A percentile compares a stretch with the other conserved stretches of the same genome.
Conservation (phyloP, 2,888 invertebrate species). For the Ennomos fuscantarius region DNA sequence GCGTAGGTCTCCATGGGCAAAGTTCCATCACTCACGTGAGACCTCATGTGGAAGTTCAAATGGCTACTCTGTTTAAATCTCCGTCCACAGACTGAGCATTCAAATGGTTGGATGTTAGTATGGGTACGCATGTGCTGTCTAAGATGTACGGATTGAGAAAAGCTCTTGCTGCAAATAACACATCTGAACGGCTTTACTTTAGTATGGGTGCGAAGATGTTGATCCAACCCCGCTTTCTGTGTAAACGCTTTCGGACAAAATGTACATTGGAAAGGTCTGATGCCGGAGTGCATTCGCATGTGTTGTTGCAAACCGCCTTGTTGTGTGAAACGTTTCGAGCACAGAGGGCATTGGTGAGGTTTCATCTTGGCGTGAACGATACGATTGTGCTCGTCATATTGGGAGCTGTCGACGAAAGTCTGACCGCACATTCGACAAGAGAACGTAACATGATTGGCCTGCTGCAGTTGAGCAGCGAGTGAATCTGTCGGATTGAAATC, state of each 20-base stretch:
- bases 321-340: constrained; percentile 76
- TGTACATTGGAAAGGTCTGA: constrained; percentile 73
- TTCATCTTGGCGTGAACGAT: constrained; percentile 71
- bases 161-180: constrained; percentile 75
- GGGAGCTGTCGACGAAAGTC: constrained; percentile 60
- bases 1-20: constrained; percentile 58
- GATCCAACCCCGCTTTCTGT: constrained; percentile 78
- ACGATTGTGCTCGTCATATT: constrained; percentile 73
- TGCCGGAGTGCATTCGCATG: constrained; percentile 78
- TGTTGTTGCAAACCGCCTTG: constrained; percentile 79
- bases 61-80: constrained; percentile 80
- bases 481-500: constrained; percentile 52
- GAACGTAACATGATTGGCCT: constrained; percentile 51
- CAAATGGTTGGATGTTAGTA: constrained; percentile 80
- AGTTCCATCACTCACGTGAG: constrained; percentile 62
- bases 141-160: constrained; percentile 79
- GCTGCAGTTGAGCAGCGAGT: constrained; percentile 47
- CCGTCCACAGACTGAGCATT: constrained; percentile 69
- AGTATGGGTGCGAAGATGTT: constrained; percentile 78
- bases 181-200: constrained; percentile 80
- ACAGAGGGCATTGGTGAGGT: constrained; percentile 73
- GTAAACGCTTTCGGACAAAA: constrained; percentile 78
- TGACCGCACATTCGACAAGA: constrained; percentile 68
- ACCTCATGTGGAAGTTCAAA: constrained; percentile 77
- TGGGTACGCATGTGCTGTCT: constrained; percentile 81